Conservation (phyloP, 2,113 vertebrate species). For the Aleadryas rufinucha region DNA sequence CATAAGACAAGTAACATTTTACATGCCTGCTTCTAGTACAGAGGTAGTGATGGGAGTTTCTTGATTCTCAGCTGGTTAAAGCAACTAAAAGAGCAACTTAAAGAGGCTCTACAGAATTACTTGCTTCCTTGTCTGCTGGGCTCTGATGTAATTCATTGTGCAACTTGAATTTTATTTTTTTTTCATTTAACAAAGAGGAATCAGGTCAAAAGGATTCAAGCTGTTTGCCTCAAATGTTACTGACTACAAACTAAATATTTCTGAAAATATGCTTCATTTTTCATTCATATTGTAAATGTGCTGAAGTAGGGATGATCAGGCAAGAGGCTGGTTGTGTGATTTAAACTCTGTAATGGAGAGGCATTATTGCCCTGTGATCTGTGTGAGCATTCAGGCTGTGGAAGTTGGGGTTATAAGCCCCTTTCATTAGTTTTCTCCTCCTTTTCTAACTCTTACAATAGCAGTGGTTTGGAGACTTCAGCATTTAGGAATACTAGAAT, state of each 20-base stretch:
- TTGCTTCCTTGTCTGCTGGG: neutral
- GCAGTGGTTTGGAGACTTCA: neutral
- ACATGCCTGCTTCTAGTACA: neutral
- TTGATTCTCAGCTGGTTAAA: neutral
- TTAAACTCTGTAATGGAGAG: neutral
- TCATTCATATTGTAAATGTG: neutral
- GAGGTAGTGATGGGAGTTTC: neutral
- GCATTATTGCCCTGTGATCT: neutral
- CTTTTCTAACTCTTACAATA: neutral
- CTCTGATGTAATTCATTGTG: neutral
- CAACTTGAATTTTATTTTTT: neutral
- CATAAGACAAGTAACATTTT: neutral
- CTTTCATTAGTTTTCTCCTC: neutral
- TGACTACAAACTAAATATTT: neutral
- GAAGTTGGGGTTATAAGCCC: neutral
- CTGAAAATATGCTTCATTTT: neutral
- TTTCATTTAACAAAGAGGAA: neutral
- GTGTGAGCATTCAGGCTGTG: neutral
- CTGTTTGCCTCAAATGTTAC: neutral
- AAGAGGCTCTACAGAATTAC: neutral
- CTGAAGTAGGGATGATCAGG: neutral
- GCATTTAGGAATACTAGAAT: neutral
- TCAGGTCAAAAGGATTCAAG: neutral
- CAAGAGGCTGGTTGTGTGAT: neutral
- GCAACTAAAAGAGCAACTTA: too few species aligned